Evolutionary conservation across 2,113 vertebrate genomes (phyloP).

Genomic region (Rhinichthys klamathensis): DNA sequence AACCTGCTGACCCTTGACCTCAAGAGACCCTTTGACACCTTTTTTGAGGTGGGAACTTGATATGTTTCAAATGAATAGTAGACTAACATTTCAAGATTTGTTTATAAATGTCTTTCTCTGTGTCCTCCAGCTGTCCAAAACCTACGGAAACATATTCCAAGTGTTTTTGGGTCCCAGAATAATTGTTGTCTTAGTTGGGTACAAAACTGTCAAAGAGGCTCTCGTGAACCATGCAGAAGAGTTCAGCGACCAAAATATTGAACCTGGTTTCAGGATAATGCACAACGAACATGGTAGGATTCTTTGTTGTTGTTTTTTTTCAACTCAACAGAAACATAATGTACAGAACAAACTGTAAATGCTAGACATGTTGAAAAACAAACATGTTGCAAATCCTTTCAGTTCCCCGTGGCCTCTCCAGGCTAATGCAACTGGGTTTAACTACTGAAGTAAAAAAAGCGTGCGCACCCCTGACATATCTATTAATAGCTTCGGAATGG

Average conservation of each 20-base stretch:
- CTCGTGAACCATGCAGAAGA: conserved; percentile 33
- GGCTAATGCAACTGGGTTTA: not conserved
- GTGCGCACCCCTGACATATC: too few relatives aligned
- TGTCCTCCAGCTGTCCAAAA: not conserved
- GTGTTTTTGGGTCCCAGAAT: conserved; percentile 22
- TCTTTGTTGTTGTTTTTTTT: not conserved
- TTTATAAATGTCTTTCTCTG: not conserved
- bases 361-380: not conserved
- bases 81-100: not conserved
- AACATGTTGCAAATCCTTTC: not conserved
- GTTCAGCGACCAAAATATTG: conserved; percentile 15
- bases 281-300: not conserved
- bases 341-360: not conserved
- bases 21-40: conserved; percentile 53
- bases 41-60: conserved; percentile 61
- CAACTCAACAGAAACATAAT: too few relatives aligned
- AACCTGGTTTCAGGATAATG: not conserved
- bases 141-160: conserved; percentile 24
- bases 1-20: conserved; percentile 73
- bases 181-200: conserved; percentile 10
- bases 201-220: conserved; percentile 39
- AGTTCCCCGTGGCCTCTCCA: not conserved
- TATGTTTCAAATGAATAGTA: too few relatives aligned
- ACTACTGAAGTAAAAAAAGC: too few relatives aligned
- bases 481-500: too few relatives aligned